Conservation (phyloP, 2,113 vertebrate genomes). For the Xenopus tropicalis region DNA sequence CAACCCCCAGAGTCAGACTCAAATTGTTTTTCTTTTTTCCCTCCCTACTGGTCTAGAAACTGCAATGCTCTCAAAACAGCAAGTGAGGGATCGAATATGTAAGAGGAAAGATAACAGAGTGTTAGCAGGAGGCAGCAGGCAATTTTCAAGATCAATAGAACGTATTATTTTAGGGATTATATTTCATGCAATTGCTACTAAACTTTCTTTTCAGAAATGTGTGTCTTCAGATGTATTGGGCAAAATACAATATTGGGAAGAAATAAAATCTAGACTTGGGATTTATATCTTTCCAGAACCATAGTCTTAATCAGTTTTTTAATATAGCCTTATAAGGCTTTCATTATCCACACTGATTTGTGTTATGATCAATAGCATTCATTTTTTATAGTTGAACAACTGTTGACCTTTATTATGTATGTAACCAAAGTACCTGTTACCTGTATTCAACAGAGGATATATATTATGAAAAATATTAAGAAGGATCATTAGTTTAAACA, state of each 20-base stretch:
- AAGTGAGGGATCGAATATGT: slow-evolving; percentile 26
- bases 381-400: neutral
- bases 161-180: slow-evolving; percentile 37
- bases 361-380: no score
- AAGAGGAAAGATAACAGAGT: slow-evolving; percentile 34
- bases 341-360: neutral
- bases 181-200: slow-evolving; percentile 29
- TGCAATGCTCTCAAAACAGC: slow-evolving; percentile 33
- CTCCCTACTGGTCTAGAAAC: slow-evolving; percentile 55
- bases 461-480: no score
- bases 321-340: slow-evolving; percentile 2
- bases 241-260: neutral
- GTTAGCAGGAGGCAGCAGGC: slow-evolving; percentile 33
- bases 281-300: slow-evolving; percentile 3
- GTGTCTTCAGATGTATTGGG: slow-evolving; percentile 30
- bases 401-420: neutral
- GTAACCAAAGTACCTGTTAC: neutral
- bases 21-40: slow-evolving; percentile 62
- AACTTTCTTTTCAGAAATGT: slow-evolving; percentile 35
- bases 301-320: slow-evolving; percentile 19
- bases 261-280: slow-evolving; percentile 18
- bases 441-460: no score
- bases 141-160: slow-evolving; percentile 46
- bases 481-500: no score
- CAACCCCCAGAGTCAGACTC: slow-evolving; percentile 70